Evolutionary conservation across 2,797 vertebrate genomes (phyloP).

Genomic region (Lacerta bilineata): DNA sequence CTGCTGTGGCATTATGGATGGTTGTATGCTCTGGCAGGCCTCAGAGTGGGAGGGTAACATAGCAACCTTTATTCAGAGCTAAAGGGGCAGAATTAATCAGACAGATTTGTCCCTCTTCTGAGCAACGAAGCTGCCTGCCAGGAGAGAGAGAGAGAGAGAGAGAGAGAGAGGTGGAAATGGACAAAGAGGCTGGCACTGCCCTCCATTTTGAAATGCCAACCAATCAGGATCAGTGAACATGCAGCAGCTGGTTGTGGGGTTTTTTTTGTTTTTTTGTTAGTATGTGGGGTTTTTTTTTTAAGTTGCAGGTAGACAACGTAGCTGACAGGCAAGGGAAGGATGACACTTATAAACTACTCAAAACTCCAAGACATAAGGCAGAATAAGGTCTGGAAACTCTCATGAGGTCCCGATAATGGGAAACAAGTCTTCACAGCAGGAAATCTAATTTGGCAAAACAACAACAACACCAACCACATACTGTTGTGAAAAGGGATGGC

Average conservation of each 20-base stretch:
- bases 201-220: constrained; percentile 74
- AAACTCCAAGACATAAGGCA: constrained; percentile 21
- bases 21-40: constrained; percentile 72
- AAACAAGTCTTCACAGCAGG: neutral
- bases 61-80: constrained; percentile 76
- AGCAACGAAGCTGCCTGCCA: constrained; percentile 67
- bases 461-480: neutral
- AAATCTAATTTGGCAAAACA: neutral
- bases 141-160: constrained; percentile 61
- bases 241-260: constrained; percentile 57
- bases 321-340: constrained; percentile 37
- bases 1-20: constrained; percentile 76
- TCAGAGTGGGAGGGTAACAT: constrained; percentile 70
- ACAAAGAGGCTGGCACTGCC: constrained; percentile 74
- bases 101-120: constrained; percentile 71
- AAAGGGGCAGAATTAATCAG: constrained; percentile 77
- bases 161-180: constrained; percentile 46
- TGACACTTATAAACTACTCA: neutral
- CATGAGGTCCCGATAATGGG: neutral
- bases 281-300: too few relatives aligned
- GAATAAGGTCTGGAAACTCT: neutral
- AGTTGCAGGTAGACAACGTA: constrained; percentile 20
- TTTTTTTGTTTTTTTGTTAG: constrained; percentile 24
- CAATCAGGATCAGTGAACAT: constrained; percentile 64
- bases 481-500: neutral